A percentile compares a stretch with the other conserved stretches of the same genome.
Conservation (phyloP, 1,140 invertebrate species). For the Apis dorsata region DNA sequence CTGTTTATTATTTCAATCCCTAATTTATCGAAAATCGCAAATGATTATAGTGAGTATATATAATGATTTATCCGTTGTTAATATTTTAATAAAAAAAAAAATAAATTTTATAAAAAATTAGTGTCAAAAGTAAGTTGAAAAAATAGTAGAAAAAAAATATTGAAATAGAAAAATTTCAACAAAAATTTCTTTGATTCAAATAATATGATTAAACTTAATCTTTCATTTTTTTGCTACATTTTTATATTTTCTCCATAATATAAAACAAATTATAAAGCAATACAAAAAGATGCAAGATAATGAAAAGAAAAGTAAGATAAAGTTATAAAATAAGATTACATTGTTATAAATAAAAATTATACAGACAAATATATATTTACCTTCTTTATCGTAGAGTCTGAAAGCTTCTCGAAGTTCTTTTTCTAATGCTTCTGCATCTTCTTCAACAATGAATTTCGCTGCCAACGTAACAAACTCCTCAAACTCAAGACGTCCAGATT, state of each 20-base stretch:
- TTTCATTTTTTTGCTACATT: not conserved
- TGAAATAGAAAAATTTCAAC: too few species aligned
- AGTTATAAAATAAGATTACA: not conserved
- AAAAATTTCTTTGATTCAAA: not conserved
- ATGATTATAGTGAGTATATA: not conserved
- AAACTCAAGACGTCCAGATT: constrained; percentile 96
- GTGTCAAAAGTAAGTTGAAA: too few species aligned
- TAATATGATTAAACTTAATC: not conserved
- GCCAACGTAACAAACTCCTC: constrained; percentile 96
- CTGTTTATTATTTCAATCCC: not conserved
- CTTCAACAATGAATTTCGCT: constrained; percentile 96
- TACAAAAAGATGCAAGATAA: not conserved
- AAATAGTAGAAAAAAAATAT: too few species aligned
- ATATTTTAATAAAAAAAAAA: not conserved
- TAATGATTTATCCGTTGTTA: not conserved
- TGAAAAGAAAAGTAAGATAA: not conserved
- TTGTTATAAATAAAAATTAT: not conserved
- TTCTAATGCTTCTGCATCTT: constrained; percentile 95
- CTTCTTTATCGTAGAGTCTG: constrained; percentile 92
- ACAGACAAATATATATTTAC: constrained; percentile 71
- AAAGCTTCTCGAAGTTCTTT: constrained; percentile 96
- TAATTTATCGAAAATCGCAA: not conserved
- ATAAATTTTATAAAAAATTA: too few species aligned
- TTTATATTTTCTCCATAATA: not conserved
- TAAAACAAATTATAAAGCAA: not conserved